Conservation (phyloP, 2,113 vertebrate genomes). For the Pomatorhinus ruficollis region DNA sequence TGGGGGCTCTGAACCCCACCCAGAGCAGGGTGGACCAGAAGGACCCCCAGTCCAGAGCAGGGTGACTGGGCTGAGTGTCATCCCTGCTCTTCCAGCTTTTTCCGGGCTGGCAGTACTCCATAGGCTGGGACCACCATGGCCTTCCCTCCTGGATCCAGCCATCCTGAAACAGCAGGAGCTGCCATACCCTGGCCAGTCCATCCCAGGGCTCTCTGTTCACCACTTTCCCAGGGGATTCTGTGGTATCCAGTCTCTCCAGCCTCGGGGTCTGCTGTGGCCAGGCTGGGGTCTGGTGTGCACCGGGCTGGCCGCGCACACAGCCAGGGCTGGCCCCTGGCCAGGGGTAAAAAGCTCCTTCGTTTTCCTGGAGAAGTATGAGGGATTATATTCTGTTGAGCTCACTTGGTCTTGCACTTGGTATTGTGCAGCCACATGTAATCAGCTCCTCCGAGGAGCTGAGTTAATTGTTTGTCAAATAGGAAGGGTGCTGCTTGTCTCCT, state of each 20-base stretch:
- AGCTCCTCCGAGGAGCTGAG: not conserved
- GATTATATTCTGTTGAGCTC: constrained; percentile 23
- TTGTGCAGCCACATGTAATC: not conserved
- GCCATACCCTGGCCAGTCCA: not conserved
- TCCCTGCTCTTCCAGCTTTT: not conserved
- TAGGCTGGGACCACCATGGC: not conserved
- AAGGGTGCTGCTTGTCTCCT: not conserved
- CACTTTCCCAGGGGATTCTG: not conserved
- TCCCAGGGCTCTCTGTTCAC: not conserved
- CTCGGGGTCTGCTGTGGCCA: not conserved
- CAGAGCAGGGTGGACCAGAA: not conserved
- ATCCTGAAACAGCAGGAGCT: not conserved
- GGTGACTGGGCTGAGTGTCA: not conserved
- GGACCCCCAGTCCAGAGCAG: not conserved
- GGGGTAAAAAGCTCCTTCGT: constrained; percentile 26
- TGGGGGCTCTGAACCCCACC: too few species aligned
- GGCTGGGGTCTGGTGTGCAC: not conserved
- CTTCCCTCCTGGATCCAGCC: not conserved
- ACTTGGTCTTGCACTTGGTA: not conserved
- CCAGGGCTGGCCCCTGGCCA: not conserved
- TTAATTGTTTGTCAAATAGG: not conserved
- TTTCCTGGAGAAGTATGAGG: not conserved
- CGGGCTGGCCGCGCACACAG: not conserved
- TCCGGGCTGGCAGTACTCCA: rapidly evolving
- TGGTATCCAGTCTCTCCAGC: not conserved